Evolutionary conservation across 2,888 invertebrate species (phyloP).

Genomic region (Macrosiphum euphorbiae): DNA sequence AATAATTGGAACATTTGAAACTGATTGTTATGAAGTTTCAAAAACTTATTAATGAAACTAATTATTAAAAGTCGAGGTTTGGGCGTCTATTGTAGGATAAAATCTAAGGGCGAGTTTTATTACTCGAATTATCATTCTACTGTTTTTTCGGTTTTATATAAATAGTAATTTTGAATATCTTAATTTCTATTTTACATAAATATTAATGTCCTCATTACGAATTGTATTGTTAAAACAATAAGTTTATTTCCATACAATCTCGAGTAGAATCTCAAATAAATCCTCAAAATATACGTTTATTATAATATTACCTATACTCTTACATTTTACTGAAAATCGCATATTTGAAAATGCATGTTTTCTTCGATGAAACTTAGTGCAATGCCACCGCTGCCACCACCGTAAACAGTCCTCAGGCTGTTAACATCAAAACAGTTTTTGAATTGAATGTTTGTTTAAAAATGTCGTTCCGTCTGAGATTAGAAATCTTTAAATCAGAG

Average conservation of each 20-base stretch:
- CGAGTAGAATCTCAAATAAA: neutral
- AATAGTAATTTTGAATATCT: constrained; percentile 24
- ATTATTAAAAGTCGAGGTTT: constrained; percentile 10
- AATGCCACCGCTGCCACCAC: neutral
- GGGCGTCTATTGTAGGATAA: neutral
- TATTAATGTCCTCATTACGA: neutral
- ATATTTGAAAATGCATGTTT: neutral
- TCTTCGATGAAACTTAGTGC: neutral
- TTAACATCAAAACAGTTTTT: neutral
- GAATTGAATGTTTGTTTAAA: neutral
- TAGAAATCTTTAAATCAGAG: neutral
- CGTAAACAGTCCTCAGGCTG: neutral
- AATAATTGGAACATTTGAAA: neutral
- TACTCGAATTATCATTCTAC: constrained; percentile 30
- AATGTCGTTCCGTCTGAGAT: neutral
- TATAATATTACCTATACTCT: neutral
- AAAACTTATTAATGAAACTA: neutral
- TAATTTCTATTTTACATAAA: neutral
- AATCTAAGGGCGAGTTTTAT: neutral
- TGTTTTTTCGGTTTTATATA: constrained; percentile 16
- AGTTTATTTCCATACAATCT: neutral
- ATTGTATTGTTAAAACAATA: constrained; percentile 24
- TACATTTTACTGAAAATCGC: neutral
- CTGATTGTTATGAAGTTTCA: constrained; percentile 36
- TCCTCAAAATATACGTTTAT: neutral